These are phyloP conservation scores for Macrobrachium rosenbergii DNA, from an alignment of 1,140 invertebrate genomes.

Conservation along the genomic window DNA sequence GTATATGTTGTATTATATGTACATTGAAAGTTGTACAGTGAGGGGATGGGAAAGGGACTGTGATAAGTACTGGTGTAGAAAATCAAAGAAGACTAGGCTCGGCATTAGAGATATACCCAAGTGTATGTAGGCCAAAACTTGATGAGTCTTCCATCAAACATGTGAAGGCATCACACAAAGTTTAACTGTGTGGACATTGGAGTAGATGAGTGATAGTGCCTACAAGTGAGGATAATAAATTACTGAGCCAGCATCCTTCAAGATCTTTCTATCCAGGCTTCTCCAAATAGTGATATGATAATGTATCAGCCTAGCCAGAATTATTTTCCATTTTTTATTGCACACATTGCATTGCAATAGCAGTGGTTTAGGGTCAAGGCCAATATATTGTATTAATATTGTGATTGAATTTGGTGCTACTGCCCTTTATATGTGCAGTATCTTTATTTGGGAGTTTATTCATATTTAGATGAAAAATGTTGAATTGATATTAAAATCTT, in stretches of 20 bases:
- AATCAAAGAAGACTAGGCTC: not conserved
- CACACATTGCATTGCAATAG: slow-evolving; percentile 47
- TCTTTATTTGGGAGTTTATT: slow-evolving; percentile 34
- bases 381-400: slow-evolving; percentile 36
- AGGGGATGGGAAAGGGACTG: slow-evolving; percentile 39
- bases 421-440: slow-evolving; percentile 48
- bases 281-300: slow-evolving; percentile 4
- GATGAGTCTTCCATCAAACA: slow-evolving; percentile 53
- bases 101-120: not conserved
- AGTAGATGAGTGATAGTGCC: not conserved
- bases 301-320: slow-evolving; percentile 1
- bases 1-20: slow-evolving; percentile 61
- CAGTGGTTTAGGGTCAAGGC: slow-evolving; percentile 31
- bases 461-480: slow-evolving; percentile 32
- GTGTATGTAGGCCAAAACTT: slow-evolving; percentile 29
- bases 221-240: not conserved
- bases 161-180: slow-evolving; percentile 20
- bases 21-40: slow-evolving; percentile 59
- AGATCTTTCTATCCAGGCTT: slow-evolving; percentile 16
- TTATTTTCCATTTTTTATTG: slow-evolving; percentile 29
- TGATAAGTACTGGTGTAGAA: slow-evolving; percentile 39
- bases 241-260: slow-evolving; percentile 4
- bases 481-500: slow-evolving; percentile 26
- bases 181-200: not conserved
- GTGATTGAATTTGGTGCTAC: slow-evolving; percentile 60